Percentiles rank a stretch among this genome's conserved stretches.
Evolutionary conservation across 2,888 invertebrate species (phyloP).

Genomic region (Andrena marginata): DNA sequence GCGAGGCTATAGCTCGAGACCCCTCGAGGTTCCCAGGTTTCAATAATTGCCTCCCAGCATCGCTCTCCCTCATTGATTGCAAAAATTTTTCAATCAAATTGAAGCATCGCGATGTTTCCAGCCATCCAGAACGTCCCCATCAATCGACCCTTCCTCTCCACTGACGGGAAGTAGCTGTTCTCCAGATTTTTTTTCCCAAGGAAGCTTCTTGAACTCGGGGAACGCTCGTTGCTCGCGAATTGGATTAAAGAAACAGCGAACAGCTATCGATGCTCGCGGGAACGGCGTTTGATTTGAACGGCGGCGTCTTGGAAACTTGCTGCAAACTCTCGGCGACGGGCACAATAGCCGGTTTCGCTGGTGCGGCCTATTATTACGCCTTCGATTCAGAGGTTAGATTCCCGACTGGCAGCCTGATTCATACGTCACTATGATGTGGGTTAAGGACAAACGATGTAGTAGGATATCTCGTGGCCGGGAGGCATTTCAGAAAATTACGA

Average conservation of each 20-base stretch:
- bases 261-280: too few species aligned
- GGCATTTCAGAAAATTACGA: conserved; percentile 60
- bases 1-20: neutral
- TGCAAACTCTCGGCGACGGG: neutral
- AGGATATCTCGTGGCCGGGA: conserved; percentile 45
- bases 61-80: neutral
- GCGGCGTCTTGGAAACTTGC: conserved; percentile 15
- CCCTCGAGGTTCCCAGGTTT: neutral
- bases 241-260: conserved; percentile 22
- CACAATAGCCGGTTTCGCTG: conserved; percentile 35
- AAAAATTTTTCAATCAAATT: neutral
- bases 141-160: neutral
- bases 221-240: conserved; percentile 33
- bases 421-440: conserved; percentile 59
- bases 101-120: neutral
- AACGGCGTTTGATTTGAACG: too few species aligned
- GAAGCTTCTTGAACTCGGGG: neutral
- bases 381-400: conserved; percentile 55
- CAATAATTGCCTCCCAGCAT: conserved; percentile 1
- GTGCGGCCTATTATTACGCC: conserved; percentile 40
- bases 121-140: neutral
- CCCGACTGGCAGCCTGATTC: conserved; percentile 36
- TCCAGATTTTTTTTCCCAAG: neutral
- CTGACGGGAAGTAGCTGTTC: neutral
- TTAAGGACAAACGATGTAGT: conserved; percentile 58